Conservation (phyloP, 1,140 invertebrate genomes). For the Drosophila baimaii region DNA sequence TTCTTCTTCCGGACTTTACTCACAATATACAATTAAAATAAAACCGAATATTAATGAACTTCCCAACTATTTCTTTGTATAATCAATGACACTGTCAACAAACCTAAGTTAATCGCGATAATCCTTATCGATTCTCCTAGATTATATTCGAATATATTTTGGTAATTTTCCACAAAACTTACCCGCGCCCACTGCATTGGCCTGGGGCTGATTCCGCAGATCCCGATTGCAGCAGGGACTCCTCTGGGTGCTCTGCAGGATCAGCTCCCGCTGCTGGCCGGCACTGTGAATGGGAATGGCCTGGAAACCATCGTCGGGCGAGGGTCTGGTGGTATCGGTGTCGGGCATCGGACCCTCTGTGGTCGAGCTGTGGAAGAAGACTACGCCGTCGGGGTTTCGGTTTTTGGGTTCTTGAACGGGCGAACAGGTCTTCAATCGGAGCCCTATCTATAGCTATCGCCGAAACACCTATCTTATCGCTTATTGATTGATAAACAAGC, state of each 20-base stretch:
- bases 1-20: background rate
- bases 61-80: background rate
- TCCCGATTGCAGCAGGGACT: constrained; percentile 59
- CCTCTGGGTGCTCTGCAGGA: constrained; percentile 24
- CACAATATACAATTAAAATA: background rate
- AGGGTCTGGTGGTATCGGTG: constrained; percentile 24
- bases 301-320: constrained; percentile 42
- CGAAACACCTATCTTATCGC: constrained; percentile 62
- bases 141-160: background rate
- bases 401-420: constrained; percentile 9
- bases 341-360: constrained; percentile 41
- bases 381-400: constrained; percentile 24
- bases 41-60: background rate
- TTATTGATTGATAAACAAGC: constrained; percentile 61
- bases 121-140: background rate
- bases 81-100: background rate
- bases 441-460: constrained; percentile 45
- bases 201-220: constrained; percentile 63
- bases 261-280: constrained; percentile 13
- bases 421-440: constrained; percentile 37
- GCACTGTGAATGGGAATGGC: constrained; percentile 28
- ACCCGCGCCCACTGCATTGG: constrained; percentile 69
- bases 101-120: background rate
- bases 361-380: constrained; percentile 37
- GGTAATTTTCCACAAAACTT: constrained; percentile 1